Evolutionary conservation across 2,797 vertebrate genomes (phyloP).

Genomic region (Neoniphon sammara): DNA sequence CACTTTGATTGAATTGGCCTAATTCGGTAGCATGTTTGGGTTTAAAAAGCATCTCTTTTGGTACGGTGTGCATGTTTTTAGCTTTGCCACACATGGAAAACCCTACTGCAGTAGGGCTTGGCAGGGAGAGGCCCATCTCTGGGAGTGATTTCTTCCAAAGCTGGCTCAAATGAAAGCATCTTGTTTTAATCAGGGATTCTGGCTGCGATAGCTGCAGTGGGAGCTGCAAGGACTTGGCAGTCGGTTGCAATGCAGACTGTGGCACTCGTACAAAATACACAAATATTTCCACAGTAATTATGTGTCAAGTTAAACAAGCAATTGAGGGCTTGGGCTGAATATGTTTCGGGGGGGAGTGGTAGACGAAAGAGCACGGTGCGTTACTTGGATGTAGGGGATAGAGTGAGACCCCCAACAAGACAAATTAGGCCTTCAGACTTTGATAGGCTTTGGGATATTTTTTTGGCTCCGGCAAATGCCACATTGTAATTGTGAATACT

Average conservation of each 20-base stretch:
- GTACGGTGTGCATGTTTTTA: slow-evolving; percentile 74
- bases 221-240: slow-evolving; percentile 86
- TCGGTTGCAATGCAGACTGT: slow-evolving; percentile 76
- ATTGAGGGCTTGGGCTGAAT: slow-evolving; percentile 82
- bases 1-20: slow-evolving; percentile 66
- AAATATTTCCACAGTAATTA: slow-evolving; percentile 90
- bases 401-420: slow-evolving; percentile 79
- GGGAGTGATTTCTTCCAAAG: slow-evolving; percentile 86
- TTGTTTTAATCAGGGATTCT: slow-evolving; percentile 89
- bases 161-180: slow-evolving; percentile 86
- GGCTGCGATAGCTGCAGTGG: slow-evolving; percentile 83
- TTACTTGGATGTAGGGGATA: slow-evolving; percentile 71
- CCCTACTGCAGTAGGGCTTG: slow-evolving; percentile 77
- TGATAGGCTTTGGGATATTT: slow-evolving; percentile 71
- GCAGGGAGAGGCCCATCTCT: slow-evolving; percentile 81
- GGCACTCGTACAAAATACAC: slow-evolving; percentile 88
- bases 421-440: slow-evolving; percentile 83
- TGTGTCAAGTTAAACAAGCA: slow-evolving; percentile 89
- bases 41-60: slow-evolving; percentile 62
- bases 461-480: slow-evolving; percentile 70
- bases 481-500: slow-evolving; percentile 76
- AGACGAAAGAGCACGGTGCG: slow-evolving; percentile 69
- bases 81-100: slow-evolving; percentile 78
- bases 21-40: slow-evolving; percentile 78
- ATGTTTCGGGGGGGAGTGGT: slow-evolving; percentile 69